These are phyloP conservation scores for Periplaneta americana DNA, from an alignment of 1,140 invertebrate species.

Conservation along the genomic window DNA sequence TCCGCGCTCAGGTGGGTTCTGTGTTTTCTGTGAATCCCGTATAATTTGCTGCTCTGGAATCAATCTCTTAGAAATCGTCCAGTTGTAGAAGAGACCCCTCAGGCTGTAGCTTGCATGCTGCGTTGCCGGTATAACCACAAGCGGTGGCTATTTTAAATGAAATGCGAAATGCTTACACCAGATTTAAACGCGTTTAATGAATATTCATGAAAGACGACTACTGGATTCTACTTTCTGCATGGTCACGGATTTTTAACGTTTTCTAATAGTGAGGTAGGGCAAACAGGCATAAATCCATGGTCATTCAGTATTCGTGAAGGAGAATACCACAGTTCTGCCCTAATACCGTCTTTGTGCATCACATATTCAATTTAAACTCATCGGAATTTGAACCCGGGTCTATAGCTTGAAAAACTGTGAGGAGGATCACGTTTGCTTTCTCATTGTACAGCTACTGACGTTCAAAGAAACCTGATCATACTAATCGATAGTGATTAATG, in stretches of 20 bases:
- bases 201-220: not conserved
- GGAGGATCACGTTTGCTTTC: too few species aligned
- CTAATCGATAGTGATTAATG: too few species aligned
- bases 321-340: too few species aligned
- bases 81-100: not conserved
- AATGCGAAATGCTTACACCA: not conserved
- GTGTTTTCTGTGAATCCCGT: not conserved
- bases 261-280: not conserved
- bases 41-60: not conserved
- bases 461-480: too few species aligned
- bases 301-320: too few species aligned
- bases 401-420: too few species aligned
- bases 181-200: not conserved
- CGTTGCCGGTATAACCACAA: not conserved
- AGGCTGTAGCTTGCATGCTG: not conserved
- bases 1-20: too few species aligned
- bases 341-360: too few species aligned
- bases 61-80: not conserved
- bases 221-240: not conserved
- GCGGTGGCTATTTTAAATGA: not conserved
- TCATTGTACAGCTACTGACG: too few species aligned
- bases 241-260: not conserved
- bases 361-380: too few species aligned
- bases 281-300: too few species aligned
- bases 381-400: too few species aligned